phyloP scores from a whole-genome alignment of 2,113 vertebrate species.

The Vulpes lagopus region DNA sequence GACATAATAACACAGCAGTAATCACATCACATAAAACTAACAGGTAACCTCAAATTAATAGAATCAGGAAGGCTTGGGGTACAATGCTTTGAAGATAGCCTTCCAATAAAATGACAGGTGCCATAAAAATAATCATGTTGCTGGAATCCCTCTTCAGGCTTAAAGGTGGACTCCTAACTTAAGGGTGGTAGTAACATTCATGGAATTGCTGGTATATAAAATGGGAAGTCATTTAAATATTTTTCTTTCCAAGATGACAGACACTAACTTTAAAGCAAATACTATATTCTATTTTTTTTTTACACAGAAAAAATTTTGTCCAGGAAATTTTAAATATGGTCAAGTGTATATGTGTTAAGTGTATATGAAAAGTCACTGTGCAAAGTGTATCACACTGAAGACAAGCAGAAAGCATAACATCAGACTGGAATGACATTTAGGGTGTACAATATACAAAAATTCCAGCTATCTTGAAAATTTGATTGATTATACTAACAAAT shows the following conservation, averaged over 20 bases:
- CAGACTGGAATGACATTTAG: background rate
- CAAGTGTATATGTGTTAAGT: background rate
- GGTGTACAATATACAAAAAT: background rate
- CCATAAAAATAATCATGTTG: background rate
- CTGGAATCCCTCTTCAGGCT: background rate
- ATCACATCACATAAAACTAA: conserved; percentile 36
- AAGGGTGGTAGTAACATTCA: background rate
- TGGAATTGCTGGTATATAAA: background rate
- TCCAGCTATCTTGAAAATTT: background rate
- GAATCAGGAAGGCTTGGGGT: background rate
- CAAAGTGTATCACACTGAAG: background rate
- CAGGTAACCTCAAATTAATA: background rate
- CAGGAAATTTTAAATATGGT: conserved; percentile 17
- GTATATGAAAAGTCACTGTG: background rate
- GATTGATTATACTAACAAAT: background rate
- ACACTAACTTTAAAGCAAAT: conserved; percentile 32
- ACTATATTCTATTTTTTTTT: background rate
- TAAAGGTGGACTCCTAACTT: background rate
- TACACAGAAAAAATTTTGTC: background rate
- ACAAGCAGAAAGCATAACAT: background rate
- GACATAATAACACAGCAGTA: background rate
- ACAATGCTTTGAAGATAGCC: background rate
- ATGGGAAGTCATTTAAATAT: background rate
- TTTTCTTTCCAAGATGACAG: conserved; percentile 22
- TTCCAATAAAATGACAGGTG: conserved; percentile 33